Conservation (phyloP, 1,140 invertebrate genomes). For the Diachasma alloeum region DNA sequence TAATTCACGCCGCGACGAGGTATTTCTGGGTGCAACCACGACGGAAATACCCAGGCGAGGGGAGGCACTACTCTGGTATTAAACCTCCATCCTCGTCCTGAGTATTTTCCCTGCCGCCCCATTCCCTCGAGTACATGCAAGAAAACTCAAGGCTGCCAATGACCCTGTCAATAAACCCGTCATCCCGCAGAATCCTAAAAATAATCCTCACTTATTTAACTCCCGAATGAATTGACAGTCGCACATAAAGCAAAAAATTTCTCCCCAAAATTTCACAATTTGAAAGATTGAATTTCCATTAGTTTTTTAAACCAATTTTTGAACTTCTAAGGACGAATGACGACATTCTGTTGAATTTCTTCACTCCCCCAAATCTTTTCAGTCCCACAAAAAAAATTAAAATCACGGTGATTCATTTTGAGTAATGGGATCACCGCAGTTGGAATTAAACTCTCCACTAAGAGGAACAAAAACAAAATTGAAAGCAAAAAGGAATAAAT, state of each 20-base stretch:
- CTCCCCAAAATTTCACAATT: not conserved
- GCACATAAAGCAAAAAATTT: not conserved
- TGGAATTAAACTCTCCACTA: conserved; percentile 36
- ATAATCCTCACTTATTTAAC: not conserved
- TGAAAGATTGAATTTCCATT: too few relatives aligned
- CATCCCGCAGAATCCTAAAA: not conserved
- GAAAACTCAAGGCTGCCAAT: not conserved
- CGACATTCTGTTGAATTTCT: too few relatives aligned
- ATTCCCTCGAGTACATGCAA: not conserved
- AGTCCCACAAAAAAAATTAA: not conserved
- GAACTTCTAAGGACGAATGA: too few relatives aligned
- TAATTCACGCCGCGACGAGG: conserved; percentile 28
- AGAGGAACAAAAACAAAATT: not conserved
- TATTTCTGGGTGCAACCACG: conserved; percentile 32
- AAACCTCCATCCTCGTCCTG: not conserved
- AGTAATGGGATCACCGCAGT: conserved; percentile 1
- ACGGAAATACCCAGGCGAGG: conserved; percentile 28
- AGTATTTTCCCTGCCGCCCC: not conserved
- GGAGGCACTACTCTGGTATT: not conserved
- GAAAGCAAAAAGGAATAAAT: not conserved
- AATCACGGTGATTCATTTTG: not conserved
- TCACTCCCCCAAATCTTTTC: too few relatives aligned
- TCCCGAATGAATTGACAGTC: too few relatives aligned
- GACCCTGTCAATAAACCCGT: not conserved
- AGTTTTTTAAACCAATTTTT: too few relatives aligned